Conservation (phyloP, 2,113 vertebrate genomes). For the Protobothrops flavoviridis region DNA sequence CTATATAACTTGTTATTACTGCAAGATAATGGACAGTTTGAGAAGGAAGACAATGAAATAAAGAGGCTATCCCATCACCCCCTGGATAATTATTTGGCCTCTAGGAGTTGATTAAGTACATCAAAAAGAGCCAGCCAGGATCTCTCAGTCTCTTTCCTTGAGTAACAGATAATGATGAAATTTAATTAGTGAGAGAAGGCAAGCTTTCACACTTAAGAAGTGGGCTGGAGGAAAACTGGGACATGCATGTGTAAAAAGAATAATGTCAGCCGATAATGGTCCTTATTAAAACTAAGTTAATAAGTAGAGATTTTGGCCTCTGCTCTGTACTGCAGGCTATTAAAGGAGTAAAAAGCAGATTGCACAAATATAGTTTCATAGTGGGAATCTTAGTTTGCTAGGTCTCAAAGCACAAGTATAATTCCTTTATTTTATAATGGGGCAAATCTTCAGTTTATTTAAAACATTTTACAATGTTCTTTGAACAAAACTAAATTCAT, state of each 20-base stretch:
- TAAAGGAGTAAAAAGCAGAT: constrained; percentile 45
- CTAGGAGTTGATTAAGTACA: constrained; percentile 61
- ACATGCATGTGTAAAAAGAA: constrained; percentile 36
- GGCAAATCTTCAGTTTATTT: constrained; percentile 20
- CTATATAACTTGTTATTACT: constrained; percentile 24
- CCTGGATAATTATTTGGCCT: constrained; percentile 57
- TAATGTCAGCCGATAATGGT: constrained; percentile 49
- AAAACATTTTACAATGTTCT: background rate
- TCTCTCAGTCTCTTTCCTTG: constrained; percentile 64
- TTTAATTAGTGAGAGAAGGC: constrained; percentile 72
- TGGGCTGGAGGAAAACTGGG: constrained; percentile 48
- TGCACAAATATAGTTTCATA: constrained; percentile 39
- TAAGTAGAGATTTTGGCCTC: constrained; percentile 48
- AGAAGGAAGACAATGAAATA: background rate
- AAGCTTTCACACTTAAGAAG: constrained; percentile 62
- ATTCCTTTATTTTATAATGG: constrained; percentile 23
- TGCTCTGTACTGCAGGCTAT: constrained; percentile 48
- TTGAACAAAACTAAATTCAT: constrained; percentile 22
- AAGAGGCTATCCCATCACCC: constrained; percentile 15
- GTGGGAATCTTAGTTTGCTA: constrained; percentile 47
- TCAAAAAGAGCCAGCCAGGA: constrained; percentile 60
- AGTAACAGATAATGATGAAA: constrained; percentile 65
- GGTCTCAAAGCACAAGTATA: constrained; percentile 32
- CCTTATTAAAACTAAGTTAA: constrained; percentile 65
- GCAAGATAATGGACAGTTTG: background rate